These are phyloP conservation scores for Bombycilla garrulus DNA, from an alignment of 2,113 vertebrate genomes.

Conservation along the genomic window DNA sequence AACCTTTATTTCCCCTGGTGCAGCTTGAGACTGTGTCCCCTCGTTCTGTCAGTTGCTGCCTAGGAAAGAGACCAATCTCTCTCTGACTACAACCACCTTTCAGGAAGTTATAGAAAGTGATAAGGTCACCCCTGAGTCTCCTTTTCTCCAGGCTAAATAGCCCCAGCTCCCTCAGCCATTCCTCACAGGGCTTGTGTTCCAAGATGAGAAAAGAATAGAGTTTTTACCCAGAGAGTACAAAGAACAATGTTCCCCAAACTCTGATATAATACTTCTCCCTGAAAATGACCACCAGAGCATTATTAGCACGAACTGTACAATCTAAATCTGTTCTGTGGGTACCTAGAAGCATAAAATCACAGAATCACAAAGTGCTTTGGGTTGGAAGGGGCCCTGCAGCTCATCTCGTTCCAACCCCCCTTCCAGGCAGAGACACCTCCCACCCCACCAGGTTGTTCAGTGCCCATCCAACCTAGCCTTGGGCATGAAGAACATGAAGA, in stretches of 20 bases:
- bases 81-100: too few species aligned
- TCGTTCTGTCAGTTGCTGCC: too few species aligned
- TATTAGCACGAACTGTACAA: not conserved
- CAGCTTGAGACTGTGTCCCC: too few species aligned
- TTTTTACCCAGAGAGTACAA: not conserved
- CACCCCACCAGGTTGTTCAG: not conserved
- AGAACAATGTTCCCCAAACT: constrained; percentile 7
- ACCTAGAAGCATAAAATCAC: not conserved
- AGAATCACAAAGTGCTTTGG: not conserved
- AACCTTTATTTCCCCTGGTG: too few species aligned
- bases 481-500: not conserved
- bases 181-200: too few species aligned
- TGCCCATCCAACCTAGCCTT: not conserved
- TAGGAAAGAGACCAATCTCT: too few species aligned
- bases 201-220: constrained; percentile 38
- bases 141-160: too few species aligned
- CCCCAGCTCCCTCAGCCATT: too few species aligned
- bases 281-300: not conserved
- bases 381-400: not conserved
- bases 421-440: not conserved
- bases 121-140: too few species aligned
- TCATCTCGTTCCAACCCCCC: not conserved
- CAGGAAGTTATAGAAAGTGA: too few species aligned
- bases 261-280: constrained; percentile 9
- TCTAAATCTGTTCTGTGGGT: not conserved